phyloP scores from a whole-genome alignment of 1,140 invertebrate genomes.

The Procambarus virginalis region DNA sequence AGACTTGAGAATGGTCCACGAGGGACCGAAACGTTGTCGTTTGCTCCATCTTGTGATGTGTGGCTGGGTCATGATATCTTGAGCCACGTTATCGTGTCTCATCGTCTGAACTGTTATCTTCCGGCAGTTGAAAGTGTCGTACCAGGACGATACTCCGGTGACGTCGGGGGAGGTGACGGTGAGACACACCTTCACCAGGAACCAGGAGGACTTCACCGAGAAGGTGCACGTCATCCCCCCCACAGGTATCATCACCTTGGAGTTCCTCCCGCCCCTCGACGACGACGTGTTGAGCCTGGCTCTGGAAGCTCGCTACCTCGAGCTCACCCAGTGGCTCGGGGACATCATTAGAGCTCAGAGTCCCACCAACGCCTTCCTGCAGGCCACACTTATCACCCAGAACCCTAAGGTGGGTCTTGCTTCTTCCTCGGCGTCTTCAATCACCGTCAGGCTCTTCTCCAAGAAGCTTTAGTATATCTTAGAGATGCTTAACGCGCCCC shows the following conservation, averaged over 20 bases:
- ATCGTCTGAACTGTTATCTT: neutral
- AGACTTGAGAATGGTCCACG: too few relatives aligned
- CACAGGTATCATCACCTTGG: constrained; percentile 82
- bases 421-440: neutral
- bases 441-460: too few relatives aligned
- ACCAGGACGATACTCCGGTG: constrained; percentile 85
- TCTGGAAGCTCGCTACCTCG: constrained; percentile 80
- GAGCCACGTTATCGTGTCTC: too few relatives aligned
- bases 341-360: constrained; percentile 85
- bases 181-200: constrained; percentile 81
- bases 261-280: constrained; percentile 80
- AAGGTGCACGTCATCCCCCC: constrained; percentile 78
- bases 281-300: constrained; percentile 72
- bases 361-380: constrained; percentile 84
- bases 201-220: constrained; percentile 80
- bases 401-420: constrained; percentile 76
- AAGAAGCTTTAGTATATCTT: too few relatives aligned
- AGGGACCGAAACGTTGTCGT: too few relatives aligned
- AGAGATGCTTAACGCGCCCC: too few relatives aligned
- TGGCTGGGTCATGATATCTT: too few relatives aligned
- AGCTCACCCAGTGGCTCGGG: constrained; percentile 85
- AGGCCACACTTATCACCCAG: constrained; percentile 81
- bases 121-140: constrained; percentile 81
- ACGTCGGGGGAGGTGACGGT: constrained; percentile 79
- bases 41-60: too few relatives aligned